Evolutionary conservation across 2,113 vertebrate genomes (phyloP).

Genomic region (Albula goreensis): DNA sequence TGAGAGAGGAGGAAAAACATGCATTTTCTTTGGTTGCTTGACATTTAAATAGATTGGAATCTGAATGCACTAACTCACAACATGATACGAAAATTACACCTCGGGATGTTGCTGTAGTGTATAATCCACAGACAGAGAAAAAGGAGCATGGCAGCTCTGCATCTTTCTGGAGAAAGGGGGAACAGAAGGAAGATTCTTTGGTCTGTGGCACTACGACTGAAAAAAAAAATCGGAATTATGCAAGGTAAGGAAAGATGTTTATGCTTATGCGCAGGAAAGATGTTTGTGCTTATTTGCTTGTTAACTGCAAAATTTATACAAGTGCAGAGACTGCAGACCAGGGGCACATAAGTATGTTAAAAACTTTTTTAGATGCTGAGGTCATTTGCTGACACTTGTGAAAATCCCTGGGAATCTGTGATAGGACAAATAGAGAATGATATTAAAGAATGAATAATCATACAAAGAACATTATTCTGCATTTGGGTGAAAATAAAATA

Average conservation of each 20-base stretch:
- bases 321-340: not conserved
- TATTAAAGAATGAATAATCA: too few relatives aligned
- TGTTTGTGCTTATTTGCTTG: not conserved
- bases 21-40: slow-evolving; percentile 5
- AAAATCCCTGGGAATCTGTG: too few relatives aligned
- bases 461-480: too few relatives aligned
- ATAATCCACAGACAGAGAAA: slow-evolving; percentile 13
- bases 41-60: slow-evolving; percentile 16
- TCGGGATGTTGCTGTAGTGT: not conserved
- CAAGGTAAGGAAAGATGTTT: slow-evolving; percentile 1
- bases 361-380: not conserved
- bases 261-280: not conserved
- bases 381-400: not conserved
- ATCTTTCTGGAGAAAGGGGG: not conserved
- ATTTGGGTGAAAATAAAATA: too few relatives aligned
- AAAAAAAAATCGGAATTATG: not conserved
- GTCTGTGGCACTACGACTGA: not conserved
- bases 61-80: slow-evolving; percentile 18
- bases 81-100: slow-evolving; percentile 1
- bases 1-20: slow-evolving; percentile 14
- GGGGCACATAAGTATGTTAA: not conserved
- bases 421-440: too few relatives aligned
- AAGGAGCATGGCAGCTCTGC: slow-evolving; percentile 16
- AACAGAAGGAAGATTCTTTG: not conserved
- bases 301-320: slow-evolving; percentile 8